These are phyloP conservation scores for Hylia prasina DNA, from an alignment of 2,113 vertebrate species.

Conservation along the genomic window DNA sequence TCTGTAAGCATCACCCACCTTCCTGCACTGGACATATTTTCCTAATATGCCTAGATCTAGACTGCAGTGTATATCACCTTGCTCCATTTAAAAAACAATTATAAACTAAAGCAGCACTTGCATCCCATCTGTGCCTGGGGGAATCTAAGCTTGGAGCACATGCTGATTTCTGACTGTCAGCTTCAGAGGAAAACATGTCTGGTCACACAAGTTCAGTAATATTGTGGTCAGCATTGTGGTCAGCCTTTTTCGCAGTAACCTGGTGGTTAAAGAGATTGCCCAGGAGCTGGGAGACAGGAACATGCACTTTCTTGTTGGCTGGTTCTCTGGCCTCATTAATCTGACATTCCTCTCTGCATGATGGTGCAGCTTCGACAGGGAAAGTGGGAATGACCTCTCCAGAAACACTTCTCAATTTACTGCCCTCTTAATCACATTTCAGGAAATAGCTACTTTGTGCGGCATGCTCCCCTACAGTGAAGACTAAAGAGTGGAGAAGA, in stretches of 20 bases:
- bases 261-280: neutral
- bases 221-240: neutral
- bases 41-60: neutral
- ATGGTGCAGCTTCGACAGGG: neutral
- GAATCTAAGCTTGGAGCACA: neutral
- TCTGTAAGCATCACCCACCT: neutral
- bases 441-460: neutral
- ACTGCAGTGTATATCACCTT: accelerated
- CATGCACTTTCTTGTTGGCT: neutral
- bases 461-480: neutral
- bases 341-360: neutral
- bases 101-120: neutral
- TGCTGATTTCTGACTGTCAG: neutral
- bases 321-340: neutral
- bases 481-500: neutral
- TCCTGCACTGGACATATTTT: neutral
- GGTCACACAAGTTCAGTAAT: neutral
- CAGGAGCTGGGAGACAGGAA: neutral
- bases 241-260: neutral
- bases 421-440: neutral
- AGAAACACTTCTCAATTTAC: neutral
- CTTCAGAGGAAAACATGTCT: neutral
- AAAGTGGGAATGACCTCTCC: neutral
- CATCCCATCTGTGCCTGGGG: neutral
- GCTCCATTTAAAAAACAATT: neutral